Evolutionary conservation across 2,888 invertebrate species (phyloP).

Genomic region (Ophion ellenae): DNA sequence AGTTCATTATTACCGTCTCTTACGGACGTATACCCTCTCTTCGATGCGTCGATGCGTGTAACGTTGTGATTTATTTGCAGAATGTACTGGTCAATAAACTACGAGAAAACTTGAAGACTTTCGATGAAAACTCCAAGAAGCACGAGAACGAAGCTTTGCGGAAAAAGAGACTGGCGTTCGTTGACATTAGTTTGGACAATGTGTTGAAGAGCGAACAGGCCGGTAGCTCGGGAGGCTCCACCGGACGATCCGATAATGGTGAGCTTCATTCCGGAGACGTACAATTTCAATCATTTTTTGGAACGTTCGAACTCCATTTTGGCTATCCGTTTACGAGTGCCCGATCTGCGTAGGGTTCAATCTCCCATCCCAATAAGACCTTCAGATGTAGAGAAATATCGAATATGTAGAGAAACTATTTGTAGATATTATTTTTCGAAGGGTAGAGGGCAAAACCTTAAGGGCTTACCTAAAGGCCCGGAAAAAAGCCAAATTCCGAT

Average conservation of each 20-base stretch:
- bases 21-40: neutral
- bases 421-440: no score
- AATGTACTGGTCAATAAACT: constrained; percentile 89
- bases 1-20: constrained; percentile 80
- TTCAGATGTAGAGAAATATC: no score
- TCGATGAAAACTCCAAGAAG: constrained; percentile 89
- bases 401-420: no score
- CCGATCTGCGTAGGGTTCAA: no score
- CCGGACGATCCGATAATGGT: constrained; percentile 72
- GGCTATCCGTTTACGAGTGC: neutral
- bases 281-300: neutral
- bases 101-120: constrained; percentile 90
- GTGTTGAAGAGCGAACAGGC: constrained; percentile 85
- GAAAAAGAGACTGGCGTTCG: constrained; percentile 89
- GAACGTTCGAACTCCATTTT: neutral
- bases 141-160: constrained; percentile 88
- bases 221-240: constrained; percentile 74
- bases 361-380: no score
- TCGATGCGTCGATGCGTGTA: neutral
- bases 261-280: constrained; percentile 6
- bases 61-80: constrained; percentile 81
- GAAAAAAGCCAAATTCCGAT: no score
- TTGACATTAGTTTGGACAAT: constrained; percentile 90
- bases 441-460: no score
- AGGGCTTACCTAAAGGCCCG: no score